Evolutionary conservation across 1,140 invertebrate species (phyloP), one percentile per base, ranked within the genome.

Genomic region (Tetragonula clypearis): DNA sequence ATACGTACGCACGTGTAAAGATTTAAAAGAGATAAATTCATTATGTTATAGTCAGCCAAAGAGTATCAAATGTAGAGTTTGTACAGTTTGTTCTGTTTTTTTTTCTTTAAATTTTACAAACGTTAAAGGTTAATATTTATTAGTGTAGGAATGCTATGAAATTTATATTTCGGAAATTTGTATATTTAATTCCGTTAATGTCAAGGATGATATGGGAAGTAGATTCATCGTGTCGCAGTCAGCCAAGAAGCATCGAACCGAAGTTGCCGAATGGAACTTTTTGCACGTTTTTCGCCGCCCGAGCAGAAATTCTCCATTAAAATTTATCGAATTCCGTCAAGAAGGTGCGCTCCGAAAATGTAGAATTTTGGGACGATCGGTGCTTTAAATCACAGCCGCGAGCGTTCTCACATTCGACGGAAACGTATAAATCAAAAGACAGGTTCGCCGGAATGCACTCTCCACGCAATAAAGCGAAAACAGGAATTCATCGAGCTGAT

Each of bases 401-500:
- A 30, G 19, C 26, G 26, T 68, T 68, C 26, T 35, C 60, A 49
- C 60, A 26, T 49, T 11, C 41, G 14, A 17, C 41, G n/a, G 60
- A 30, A 66, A 15, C 76, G 23, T 26, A 41, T 53, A 78, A 78
- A 78, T 78, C 62, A 79, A 65, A 79, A 49, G 41, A 65, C n/a
- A 79, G 21, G 76, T 49, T 19, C 17, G 62, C n/a, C 41, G 41
- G 41, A 49, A 49, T 49, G 41, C 41, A 49, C 41, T 8, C 41
- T 49, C 41, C 41, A 8, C 41, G 41, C 41, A 68, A 68, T 79
- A 79, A 79, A 65, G 26, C 77, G 77, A 49, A 49, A 79, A 79
- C 68, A 68, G 77, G 77, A 79, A 68, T 79, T 68, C 62, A n/a
- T 17, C 19, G 49, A 26, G 14, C 21, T 23, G 62, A 68, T 79